Conservation (phyloP, 2,113 vertebrate genomes). For the Aphelocoma coerulescens region DNA sequence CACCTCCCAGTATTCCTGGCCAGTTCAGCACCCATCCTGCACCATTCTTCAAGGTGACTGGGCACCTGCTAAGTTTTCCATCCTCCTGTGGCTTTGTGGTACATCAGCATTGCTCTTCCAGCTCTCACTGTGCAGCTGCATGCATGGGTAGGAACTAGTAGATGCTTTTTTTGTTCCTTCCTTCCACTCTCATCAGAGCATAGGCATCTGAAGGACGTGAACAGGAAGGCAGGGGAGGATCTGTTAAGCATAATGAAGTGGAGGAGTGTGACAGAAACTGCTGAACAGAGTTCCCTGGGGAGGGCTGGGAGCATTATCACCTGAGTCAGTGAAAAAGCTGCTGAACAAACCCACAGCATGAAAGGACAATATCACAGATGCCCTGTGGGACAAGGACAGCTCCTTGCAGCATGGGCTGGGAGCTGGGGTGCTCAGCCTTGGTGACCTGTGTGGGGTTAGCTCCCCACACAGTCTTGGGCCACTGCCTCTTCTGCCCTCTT, state of each 20-base stretch:
- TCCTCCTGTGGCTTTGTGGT: neutral
- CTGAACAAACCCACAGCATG: neutral
- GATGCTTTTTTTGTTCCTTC: neutral
- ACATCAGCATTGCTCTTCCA: neutral
- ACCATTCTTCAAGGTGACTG: neutral
- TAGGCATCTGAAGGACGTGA: neutral
- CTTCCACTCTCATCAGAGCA: neutral
- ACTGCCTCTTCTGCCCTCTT: accelerated
- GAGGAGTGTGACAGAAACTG: constrained; percentile 13
- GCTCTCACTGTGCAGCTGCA: neutral
- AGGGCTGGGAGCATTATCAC: neutral
- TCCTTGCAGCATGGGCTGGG: neutral
- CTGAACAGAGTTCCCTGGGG: neutral
- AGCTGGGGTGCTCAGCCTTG: neutral
- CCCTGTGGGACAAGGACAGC: neutral
- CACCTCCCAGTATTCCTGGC: neutral
- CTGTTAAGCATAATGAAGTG: constrained; percentile 24
- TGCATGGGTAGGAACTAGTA: neutral
- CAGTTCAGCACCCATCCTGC: neutral
- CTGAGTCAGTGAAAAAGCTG: constrained; percentile 9
- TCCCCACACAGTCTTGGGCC: accelerated
- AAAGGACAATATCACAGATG: neutral
- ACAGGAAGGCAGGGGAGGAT: neutral
- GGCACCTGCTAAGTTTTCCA: neutral
- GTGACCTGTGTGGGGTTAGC: neutral